A percentile compares a stretch with the other conserved stretches of the same genome.
These are phyloP conservation scores for Notarius lentiginosus DNA, from an alignment of 2,113 vertebrate genomes.

Conservation along the genomic window DNA sequence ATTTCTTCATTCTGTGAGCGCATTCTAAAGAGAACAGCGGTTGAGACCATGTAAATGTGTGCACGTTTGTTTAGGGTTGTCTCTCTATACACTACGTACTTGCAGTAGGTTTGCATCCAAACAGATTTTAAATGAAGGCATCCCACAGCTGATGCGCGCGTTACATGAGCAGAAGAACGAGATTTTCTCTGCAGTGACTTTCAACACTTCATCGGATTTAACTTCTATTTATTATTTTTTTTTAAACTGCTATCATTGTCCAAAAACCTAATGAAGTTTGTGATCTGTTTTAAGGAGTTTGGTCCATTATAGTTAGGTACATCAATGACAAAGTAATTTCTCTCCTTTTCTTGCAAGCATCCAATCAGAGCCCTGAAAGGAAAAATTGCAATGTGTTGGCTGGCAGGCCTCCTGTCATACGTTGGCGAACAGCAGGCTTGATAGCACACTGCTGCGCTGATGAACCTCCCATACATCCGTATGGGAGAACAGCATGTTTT, in stretches of 20 bases:
- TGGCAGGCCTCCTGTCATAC: no score
- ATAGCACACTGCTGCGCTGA: no score
- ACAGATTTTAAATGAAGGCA: neutral
- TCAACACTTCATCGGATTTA: neutral
- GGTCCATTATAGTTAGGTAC: neutral
- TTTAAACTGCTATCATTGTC: neutral
- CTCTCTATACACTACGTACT: neutral
- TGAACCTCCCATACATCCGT: no score
- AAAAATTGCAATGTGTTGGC: no score
- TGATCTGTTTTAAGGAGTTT: neutral
- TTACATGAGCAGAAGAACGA: neutral
- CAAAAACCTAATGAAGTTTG: neutral
- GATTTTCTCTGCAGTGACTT: neutral
- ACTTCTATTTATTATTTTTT: neutral
- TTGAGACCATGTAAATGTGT: neutral
- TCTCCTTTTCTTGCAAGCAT: neutral
- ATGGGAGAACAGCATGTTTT: no score
- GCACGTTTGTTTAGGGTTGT: neutral
- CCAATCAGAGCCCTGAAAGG: neutral
- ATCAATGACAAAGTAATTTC: neutral
- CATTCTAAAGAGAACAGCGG: constrained; percentile 76
- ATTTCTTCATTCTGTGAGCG: constrained; percentile 97
- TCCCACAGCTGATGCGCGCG: no score
- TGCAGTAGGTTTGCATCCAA: neutral
- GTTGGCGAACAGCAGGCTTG: no score